These are phyloP conservation scores for Melanaphis sacchari DNA, from an alignment of 1,140 invertebrate genomes.

Conservation along the genomic window DNA sequence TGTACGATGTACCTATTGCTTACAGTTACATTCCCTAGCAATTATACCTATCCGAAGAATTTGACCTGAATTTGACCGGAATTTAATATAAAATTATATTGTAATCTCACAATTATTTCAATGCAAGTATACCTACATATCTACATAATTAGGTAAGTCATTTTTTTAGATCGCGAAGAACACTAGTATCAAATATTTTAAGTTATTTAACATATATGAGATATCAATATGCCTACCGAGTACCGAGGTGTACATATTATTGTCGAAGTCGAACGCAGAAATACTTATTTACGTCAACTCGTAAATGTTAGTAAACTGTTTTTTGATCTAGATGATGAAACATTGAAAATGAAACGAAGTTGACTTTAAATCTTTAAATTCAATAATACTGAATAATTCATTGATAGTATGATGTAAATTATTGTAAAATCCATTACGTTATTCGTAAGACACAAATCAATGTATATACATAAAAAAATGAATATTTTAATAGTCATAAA, in stretches of 20 bases:
- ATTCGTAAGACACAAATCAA: not conserved
- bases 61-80: no score
- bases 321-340: not conserved
- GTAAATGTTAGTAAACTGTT: not conserved
- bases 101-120: no score
- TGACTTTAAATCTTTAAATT: not conserved
- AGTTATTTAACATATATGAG: no score
- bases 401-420: not conserved
- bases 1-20: no score
- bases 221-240: not conserved
- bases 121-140: no score
- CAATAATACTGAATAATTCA: not conserved
- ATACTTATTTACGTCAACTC: not conserved
- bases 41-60: no score
- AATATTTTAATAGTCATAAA: not conserved
- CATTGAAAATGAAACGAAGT: not conserved
- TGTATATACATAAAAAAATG: not conserved
- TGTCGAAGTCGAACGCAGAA: not conserved
- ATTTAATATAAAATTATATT: no score
- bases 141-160: no score
- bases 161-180: no score
- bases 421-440: not conserved
- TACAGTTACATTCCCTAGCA: not conserved
- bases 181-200: no score
- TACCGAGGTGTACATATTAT: not conserved